Evolutionary conservation across 1,140 invertebrate species (phyloP).

Genomic region (Ericerus pela): DNA sequence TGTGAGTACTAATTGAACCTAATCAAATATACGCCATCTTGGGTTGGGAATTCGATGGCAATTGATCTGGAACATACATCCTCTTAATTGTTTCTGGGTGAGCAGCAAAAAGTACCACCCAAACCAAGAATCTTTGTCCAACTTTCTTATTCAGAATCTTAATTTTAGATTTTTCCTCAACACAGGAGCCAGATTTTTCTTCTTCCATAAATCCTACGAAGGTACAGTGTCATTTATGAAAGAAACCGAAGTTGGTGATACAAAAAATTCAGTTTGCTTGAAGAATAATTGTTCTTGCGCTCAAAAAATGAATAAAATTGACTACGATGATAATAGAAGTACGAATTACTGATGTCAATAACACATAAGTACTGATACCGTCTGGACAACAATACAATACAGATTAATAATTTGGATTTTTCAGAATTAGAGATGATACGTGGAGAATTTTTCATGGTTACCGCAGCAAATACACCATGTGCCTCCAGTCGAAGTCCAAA

Average conservation of each 20-base stretch:
- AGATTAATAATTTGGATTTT: slow-evolving; percentile 15
- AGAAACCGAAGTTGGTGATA: background rate
- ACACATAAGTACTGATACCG: background rate
- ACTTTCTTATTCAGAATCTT: too few relatives aligned
- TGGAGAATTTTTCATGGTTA: slow-evolving; percentile 62
- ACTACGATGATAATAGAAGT: background rate
- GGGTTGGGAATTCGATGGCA: too few relatives aligned
- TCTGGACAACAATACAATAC: too few relatives aligned
- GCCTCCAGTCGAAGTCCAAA: slow-evolving; percentile 54
- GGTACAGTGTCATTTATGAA: background rate
- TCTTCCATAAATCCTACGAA: slow-evolving; percentile 3
- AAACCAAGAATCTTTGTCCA: too few relatives aligned
- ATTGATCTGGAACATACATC: too few relatives aligned
- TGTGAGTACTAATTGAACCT: too few relatives aligned
- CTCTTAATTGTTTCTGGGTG: too few relatives aligned
- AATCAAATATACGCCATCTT: too few relatives aligned
- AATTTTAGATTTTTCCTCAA: slow-evolving; percentile 8
- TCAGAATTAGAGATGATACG: slow-evolving; percentile 45
- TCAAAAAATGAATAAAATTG: background rate
- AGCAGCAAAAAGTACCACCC: too few relatives aligned
- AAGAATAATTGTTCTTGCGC: background rate
- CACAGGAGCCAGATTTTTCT: background rate
- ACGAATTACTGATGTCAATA: background rate
- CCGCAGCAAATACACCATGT: slow-evolving; percentile 63
- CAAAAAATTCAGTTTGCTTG: background rate